A percentile compares a stretch with the other conserved stretches of the same genome.
phyloP scores from a whole-genome alignment of 2,113 vertebrate species.

The Cavia porcellus region DNA sequence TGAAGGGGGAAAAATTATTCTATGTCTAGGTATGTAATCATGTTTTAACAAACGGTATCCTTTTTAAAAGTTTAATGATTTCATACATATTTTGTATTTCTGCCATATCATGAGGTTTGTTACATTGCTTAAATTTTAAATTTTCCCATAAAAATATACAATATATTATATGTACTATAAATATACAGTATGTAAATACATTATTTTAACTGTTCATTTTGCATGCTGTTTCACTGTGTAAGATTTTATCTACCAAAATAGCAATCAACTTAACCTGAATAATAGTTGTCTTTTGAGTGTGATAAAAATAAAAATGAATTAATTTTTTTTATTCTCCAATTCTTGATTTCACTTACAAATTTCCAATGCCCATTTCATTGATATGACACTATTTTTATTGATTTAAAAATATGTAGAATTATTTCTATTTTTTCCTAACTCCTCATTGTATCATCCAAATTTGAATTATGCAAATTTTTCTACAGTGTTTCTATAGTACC shows the following conservation, averaged over 20 bases:
- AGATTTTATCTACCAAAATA: slow-evolving; percentile 54
- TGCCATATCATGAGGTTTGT: background rate
- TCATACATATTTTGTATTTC: background rate
- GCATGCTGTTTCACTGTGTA: background rate
- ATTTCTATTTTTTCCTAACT: slow-evolving; percentile 1
- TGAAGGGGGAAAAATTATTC: background rate
- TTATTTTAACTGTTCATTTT: slow-evolving; percentile 47
- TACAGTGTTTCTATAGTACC: background rate
- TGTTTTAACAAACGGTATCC: background rate
- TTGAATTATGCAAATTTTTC: slow-evolving; percentile 59
- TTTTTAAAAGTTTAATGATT: background rate
- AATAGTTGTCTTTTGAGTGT: slow-evolving; percentile 38
- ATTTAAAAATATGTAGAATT: slow-evolving; percentile 36
- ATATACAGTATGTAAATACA: background rate
- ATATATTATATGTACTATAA: background rate
- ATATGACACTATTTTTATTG: slow-evolving; percentile 61
- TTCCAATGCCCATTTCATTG: slow-evolving; percentile 49
- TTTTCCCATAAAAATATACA: background rate
- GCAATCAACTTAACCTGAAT: slow-evolving; percentile 49
- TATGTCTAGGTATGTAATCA: background rate
- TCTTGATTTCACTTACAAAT: slow-evolving; percentile 8
- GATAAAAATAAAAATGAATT: slow-evolving; percentile 57
- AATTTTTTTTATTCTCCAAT: slow-evolving; percentile 41
- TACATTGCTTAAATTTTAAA: background rate
- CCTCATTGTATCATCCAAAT: slow-evolving; percentile 10